Conservation (phyloP, 2,113 vertebrate species). For the Mormyrus lacerda region DNA sequence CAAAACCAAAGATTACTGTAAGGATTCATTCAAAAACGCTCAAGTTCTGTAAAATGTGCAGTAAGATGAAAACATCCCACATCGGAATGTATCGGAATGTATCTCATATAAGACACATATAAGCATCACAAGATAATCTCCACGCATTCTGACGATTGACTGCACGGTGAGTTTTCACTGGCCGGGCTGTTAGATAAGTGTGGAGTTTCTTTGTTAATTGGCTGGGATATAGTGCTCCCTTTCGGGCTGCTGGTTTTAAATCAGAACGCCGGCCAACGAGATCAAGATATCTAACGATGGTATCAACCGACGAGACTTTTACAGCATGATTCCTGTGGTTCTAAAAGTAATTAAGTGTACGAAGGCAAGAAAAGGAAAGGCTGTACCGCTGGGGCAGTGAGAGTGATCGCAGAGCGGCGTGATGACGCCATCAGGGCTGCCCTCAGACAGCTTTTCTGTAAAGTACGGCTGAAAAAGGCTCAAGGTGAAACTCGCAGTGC, state of each 20-base stretch:
- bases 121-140: background rate
- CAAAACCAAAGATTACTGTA: background rate
- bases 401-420: too few relatives aligned
- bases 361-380: background rate
- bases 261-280: background rate
- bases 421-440: background rate
- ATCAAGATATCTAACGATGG: background rate
- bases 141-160: background rate
- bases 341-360: slow-evolving; percentile 4
- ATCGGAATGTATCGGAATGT: background rate
- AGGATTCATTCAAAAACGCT: background rate
- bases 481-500: background rate
- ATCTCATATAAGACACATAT: background rate
- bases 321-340: background rate
- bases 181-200: background rate
- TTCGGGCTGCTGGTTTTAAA: background rate
- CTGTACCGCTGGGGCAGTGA: background rate
- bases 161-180: background rate
- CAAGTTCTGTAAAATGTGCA: background rate
- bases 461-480: background rate
- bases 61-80: background rate
- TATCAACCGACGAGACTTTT: background rate
- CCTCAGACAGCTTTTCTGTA: background rate
- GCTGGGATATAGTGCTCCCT: background rate
- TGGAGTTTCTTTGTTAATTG: slow-evolving; percentile 1